Conservation (phyloP, 2,888 invertebrate genomes). For the Aspidiotus rigidus region DNA sequence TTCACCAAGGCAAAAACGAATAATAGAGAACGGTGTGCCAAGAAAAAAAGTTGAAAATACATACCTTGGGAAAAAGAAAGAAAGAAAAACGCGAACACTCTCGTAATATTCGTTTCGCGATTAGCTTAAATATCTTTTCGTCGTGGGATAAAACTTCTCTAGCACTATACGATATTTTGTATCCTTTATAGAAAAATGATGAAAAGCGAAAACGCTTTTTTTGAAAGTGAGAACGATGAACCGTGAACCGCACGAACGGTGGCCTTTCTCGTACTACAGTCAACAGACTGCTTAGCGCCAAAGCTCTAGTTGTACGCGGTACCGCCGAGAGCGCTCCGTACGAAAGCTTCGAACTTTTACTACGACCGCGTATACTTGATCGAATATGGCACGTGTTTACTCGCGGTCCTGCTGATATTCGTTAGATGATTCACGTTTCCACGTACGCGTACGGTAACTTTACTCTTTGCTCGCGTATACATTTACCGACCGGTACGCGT, state of each 20-base stretch:
- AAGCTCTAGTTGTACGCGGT: background rate
- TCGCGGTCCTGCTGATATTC: no score
- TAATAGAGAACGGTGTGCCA: background rate
- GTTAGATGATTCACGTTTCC: background rate
- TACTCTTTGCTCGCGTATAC: background rate
- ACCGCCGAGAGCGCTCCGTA: constrained; percentile 1
- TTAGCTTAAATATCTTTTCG: background rate
- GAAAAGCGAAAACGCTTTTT: constrained; percentile 23
- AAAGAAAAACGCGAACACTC: background rate
- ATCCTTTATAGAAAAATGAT: constrained; percentile 9
- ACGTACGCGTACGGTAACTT: background rate
- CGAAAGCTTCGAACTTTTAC: background rate
- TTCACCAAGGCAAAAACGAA: constrained; percentile 4
- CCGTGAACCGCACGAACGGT: constrained; percentile 13
- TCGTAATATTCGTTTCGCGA: no score
- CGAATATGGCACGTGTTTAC: constrained; percentile 10
- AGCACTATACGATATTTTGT: background rate
- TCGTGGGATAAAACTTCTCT: background rate
- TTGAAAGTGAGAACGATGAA: constrained; percentile 28
- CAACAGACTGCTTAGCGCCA: constrained; percentile 23
- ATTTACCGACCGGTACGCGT: background rate
- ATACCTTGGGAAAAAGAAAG: background rate
- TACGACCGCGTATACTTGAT: background rate
- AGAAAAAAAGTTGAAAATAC: background rate
- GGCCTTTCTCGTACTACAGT: background rate